Base-by-base conservation (phyloP, 2,113 vertebrate genomes). In the Synodontis membranacea region DNA sequence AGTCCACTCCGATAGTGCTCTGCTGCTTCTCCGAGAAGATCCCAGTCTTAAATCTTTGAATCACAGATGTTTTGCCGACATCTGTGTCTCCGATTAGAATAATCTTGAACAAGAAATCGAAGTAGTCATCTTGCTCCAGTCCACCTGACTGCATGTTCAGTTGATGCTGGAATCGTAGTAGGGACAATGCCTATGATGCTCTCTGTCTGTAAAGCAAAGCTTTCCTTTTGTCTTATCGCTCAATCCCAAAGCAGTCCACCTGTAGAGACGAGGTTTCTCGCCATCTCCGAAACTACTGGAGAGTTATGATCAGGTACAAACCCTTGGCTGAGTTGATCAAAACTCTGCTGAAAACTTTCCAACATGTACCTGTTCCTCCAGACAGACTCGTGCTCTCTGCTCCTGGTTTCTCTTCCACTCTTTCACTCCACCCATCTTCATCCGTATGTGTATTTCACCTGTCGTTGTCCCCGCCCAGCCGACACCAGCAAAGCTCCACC, bases 1-100 rank as follows among this genome's bases (percentile, higher is more conserved):
- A 99, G 91, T 99, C 98, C 76, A 99, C 98, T 0, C 98, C 98
- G 0, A 99, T 99, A 3, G 98, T 99, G 93, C 98, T 99, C 90
- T 99, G 97, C 90, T 98, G 97, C 1, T 90, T 95, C 91, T 96
- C 96, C 0, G 90, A 91, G 93, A 96, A 99, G 82, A 94, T 88
- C 17, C 97, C 97, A 0, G 96, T 97, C 84, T 95, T 97, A 93
- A 99, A 99, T 68, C 97, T 97, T 88, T 99, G 98, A 31, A 99
- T 97, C 91, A 99, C 95, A 7, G 97, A 98, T 0, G 98, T 99
- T 93, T 99, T 99, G 1, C 98, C 98, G 76, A 99, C 98, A 0
- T 99, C 97, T 4, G 98, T 97, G 91, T 99, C 98, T 12, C 98
- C 98, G 0, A 99, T 96, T 78, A 99, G 94, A 87, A 99, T 97